These are phyloP conservation scores for Xenopus borealis DNA, from an alignment of 2,113 vertebrate species.

Conservation along the genomic window DNA sequence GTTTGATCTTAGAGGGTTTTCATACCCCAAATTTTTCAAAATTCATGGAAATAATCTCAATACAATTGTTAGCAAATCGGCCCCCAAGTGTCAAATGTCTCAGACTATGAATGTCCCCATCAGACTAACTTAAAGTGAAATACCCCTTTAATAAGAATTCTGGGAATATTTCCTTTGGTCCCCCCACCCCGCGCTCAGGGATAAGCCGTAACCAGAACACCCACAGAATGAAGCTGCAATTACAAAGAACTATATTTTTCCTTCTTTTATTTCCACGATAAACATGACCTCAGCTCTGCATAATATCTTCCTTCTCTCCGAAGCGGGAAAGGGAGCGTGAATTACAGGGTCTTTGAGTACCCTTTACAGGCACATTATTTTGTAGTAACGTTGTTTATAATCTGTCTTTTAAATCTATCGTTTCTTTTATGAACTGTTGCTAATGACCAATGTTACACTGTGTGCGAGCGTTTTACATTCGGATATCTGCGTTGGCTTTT, in stretches of 20 bases:
- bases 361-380: slow-evolving; percentile 27
- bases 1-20: too few species aligned
- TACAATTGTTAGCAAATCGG: too few species aligned
- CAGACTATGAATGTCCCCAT: too few species aligned
- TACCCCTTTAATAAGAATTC: background rate
- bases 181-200: too few species aligned
- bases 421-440: slow-evolving; percentile 45
- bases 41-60: too few species aligned
- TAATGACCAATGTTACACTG: slow-evolving; percentile 44
- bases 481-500: slow-evolving; percentile 42
- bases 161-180: background rate
- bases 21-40: too few species aligned
- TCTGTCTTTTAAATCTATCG: slow-evolving; percentile 40
- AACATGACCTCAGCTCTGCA: slow-evolving; percentile 3
- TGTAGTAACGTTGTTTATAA: slow-evolving; percentile 38
- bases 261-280: too few species aligned
- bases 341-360: slow-evolving; percentile 13
- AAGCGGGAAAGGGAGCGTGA: background rate
- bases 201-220: background rate
- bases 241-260: background rate
- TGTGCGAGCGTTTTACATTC: slow-evolving; percentile 26
- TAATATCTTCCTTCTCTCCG: background rate
- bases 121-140: too few species aligned
- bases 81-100: too few species aligned
- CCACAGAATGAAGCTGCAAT: background rate